phyloP scores from a whole-genome alignment of 2,888 invertebrate genomes.

The Sabatieria punctata region DNA sequence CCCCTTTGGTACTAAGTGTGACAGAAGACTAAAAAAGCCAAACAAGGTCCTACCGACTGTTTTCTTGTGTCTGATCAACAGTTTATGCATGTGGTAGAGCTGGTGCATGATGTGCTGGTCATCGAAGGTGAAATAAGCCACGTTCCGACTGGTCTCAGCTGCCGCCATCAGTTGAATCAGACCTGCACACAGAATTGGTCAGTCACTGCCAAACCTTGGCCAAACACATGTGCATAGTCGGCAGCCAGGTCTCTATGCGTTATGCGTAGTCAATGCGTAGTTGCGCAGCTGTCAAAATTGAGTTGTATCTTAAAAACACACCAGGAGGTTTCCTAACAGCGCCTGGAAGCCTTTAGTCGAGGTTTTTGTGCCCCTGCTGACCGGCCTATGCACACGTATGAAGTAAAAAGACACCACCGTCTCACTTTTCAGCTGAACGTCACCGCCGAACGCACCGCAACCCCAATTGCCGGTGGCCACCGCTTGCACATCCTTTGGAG shows the following conservation, averaged over 20 bases:
- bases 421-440: conserved; percentile 18
- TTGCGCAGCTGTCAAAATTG: too few relatives aligned
- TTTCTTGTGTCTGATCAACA: too few relatives aligned
- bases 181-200: too few relatives aligned
- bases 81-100: conserved; percentile 42
- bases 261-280: too few relatives aligned
- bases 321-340: too few relatives aligned
- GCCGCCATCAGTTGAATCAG: conserved; percentile 61
- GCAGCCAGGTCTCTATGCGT: too few relatives aligned
- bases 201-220: background rate
- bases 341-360: too few relatives aligned
- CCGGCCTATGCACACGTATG: too few relatives aligned
- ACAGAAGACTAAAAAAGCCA: too few relatives aligned
- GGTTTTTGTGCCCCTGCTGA: too few relatives aligned
- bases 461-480: conserved; percentile 91
- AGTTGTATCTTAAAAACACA: background rate
- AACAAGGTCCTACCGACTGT: too few relatives aligned
- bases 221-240: background rate
- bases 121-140: conserved; percentile 69
- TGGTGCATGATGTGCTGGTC: conserved; percentile 48
- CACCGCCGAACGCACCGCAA: conserved; percentile 22
- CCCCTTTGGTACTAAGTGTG: too few relatives aligned
- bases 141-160: conserved; percentile 44
- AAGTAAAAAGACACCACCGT: background rate
- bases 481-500: conserved; percentile 21